A percentile compares a stretch with the other conserved stretches of the same genome.
These are phyloP conservation scores for Pristionchus entomophagus DNA, from an alignment of 2,888 invertebrate species.

Conservation along the genomic window DNA sequence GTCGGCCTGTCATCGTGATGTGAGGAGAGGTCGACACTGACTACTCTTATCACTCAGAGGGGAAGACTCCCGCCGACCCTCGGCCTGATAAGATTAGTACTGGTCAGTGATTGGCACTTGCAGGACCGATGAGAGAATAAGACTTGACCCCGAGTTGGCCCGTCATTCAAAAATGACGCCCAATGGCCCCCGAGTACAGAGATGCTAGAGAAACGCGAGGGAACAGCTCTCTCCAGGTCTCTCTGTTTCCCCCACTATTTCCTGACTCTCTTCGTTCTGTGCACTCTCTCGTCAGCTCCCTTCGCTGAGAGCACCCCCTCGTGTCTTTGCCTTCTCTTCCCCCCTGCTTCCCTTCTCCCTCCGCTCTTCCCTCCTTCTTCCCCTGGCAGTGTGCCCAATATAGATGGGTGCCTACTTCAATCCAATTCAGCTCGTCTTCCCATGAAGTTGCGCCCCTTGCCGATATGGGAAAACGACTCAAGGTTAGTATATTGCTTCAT, in stretches of 20 bases:
- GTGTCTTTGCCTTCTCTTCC: constrained; percentile 9
- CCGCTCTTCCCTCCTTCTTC: neutral
- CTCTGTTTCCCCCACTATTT: neutral
- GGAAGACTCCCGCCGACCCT: constrained; percentile 22
- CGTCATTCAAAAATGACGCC: constrained; percentile 9
- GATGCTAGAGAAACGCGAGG: neutral
- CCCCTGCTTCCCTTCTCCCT: constrained; percentile 27
- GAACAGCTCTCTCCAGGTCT: constrained; percentile 2
- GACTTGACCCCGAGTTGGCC: neutral
- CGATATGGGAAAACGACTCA: constrained; percentile 38
- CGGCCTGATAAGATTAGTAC: neutral
- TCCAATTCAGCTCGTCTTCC: neutral
- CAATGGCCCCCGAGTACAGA: neutral
- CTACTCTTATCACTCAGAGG: neutral
- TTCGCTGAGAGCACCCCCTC: neutral
- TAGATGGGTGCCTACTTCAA: constrained; percentile 28
- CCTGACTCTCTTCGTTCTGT: neutral
- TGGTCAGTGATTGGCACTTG: constrained; percentile 5
- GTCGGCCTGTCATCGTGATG: constrained; percentile 34
- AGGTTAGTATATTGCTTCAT: neutral
- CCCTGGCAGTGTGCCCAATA: constrained; percentile 47
- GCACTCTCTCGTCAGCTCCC: neutral
- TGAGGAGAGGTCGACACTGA: constrained; percentile 31
- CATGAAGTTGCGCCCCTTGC: neutral
- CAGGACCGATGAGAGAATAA: neutral